Evolutionary conservation across 2,113 vertebrate genomes (phyloP), one percentile per base, ranked within the genome.

Genomic region (Pleuronectes platessa): DNA sequence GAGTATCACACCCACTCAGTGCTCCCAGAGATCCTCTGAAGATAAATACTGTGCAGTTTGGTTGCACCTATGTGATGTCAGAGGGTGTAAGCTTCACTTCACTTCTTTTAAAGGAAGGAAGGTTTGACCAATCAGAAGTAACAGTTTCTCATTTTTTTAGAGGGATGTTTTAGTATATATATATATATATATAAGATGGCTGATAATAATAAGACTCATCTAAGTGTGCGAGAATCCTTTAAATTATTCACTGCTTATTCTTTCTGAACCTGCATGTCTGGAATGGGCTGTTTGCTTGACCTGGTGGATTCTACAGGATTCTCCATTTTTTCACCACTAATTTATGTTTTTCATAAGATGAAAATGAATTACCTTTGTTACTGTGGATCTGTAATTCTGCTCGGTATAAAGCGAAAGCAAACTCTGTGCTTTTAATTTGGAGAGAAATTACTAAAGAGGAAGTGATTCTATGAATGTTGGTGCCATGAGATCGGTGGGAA

Each of bases 1-100:
- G 77, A 58, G 40, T 56, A 53, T 85, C 64, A 78, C 79, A 84
- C 73, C 76, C 84, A 80, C 65, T 40, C 47, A 74, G 27, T 35
- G 61, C 76, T 76, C 62, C 77, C 81, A 78, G 68, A 9, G 72
- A 7, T 35, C 55, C 53, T 71, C 10, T 73, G 42, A 67, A 66
- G 42, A 75, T 37, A 70, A 59, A 72, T n/a, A 13, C 49, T 58
- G 37, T 17, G 9, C 24, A 49, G 49, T 62, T 31, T 31, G 23
- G 59, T 42, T 13, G 49, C 47, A 65, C 27, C 27, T 18, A 45
- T 53, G 18, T 21, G n/a, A 72, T 24, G 17, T 60, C 20, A 54
- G 47, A 0, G 14, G 31, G 10, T 0, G 11, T 21, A 4, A 40
- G 26, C 1, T 37, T 37, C 59, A 61, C 51, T 65, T 61, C 2